Base-by-base conservation (phyloP, 1,140 invertebrate genomes). In the Aphidius ervi region DNA sequence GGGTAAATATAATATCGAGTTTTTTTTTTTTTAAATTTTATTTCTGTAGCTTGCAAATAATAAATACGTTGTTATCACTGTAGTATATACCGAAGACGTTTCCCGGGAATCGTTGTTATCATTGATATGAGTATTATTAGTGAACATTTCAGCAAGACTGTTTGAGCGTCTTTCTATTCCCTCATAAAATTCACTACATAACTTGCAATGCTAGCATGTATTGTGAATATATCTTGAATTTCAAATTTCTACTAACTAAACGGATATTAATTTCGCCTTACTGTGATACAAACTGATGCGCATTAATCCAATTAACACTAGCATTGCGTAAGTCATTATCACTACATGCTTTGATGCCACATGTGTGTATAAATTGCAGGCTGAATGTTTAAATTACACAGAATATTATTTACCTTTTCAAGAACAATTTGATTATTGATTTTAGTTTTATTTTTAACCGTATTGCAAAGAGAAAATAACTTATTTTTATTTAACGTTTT, bases 221-320 rank as follows among this genome's bases (percentile, higher is more conserved):
- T 63, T 45, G 39, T 48, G 46, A 40, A 46, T 50, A 46, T 55
- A 47, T 48, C 56, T 48, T 47, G 43, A 10, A 40, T 65, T 70
- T 70, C 67, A 65, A 63, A 65, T 69, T 67, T 65, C 63, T 61
- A 57, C 60, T 64, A 69, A 70, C 69, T 67, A 72, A 72, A 69
- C 70, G 71, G 69, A 73, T 73, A 73, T 71, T 73, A 73, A 71
- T 70, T 70, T 66, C 65, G 65, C 67, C 65, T 58, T 48, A 63
- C 59, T 65, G 49, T 47, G 64, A 68, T 70, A 65, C 63, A 69
- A 65, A 65, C 63, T 20, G 39, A 6, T 63, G 70, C 69, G 65
- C 63, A 65, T 68, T 68, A 65, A 73, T 72, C 63, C 64, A 73
- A 71, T 72, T 73, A 67, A 65, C 64, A 64, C 57, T 42, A 49